A percentile compares a stretch with the other conserved stretches of the same genome.
Evolutionary conservation across 2,113 vertebrate genomes (phyloP).

Genomic region (Epinephelus fuscoguttatus): DNA sequence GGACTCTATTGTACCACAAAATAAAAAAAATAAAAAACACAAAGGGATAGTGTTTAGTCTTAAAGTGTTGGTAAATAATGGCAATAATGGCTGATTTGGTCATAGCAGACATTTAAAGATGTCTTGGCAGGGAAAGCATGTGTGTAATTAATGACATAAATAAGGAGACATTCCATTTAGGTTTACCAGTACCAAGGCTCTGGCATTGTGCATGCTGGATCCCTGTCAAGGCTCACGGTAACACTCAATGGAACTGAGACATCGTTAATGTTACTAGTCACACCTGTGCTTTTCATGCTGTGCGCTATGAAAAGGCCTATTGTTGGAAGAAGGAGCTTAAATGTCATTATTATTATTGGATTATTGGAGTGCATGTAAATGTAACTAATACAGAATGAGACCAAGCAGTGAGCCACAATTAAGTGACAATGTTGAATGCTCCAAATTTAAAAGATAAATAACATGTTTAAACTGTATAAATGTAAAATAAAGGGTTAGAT

Average conservation of each 20-base stretch:
- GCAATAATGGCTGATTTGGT: not conserved
- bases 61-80: not conserved
- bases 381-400: not conserved
- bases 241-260: not conserved
- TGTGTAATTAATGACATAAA: slow-evolving; percentile 2
- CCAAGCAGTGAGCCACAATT: not conserved
- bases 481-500: not conserved
- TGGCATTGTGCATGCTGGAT: not conserved
- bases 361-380: not conserved
- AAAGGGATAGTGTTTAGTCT: not conserved
- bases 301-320: not conserved
- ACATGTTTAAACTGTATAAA: not conserved
- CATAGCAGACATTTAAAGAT: not conserved
- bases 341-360: slow-evolving; percentile 4
- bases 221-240: not conserved
- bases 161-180: not conserved
- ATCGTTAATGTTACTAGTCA: slow-evolving; percentile 8
- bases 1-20: not conserved
- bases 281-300: slow-evolving; percentile 1
- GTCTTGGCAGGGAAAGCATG: not conserved
- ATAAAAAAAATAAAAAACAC: too few relatives aligned
- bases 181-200: not conserved
- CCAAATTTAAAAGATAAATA: not conserved
- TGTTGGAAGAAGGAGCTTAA: slow-evolving; percentile 17
- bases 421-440: not conserved